Evolutionary conservation across 2,113 vertebrate genomes (phyloP), one percentile per base, ranked within the genome.

Genomic region (Campylomormyrus tamandua): DNA sequence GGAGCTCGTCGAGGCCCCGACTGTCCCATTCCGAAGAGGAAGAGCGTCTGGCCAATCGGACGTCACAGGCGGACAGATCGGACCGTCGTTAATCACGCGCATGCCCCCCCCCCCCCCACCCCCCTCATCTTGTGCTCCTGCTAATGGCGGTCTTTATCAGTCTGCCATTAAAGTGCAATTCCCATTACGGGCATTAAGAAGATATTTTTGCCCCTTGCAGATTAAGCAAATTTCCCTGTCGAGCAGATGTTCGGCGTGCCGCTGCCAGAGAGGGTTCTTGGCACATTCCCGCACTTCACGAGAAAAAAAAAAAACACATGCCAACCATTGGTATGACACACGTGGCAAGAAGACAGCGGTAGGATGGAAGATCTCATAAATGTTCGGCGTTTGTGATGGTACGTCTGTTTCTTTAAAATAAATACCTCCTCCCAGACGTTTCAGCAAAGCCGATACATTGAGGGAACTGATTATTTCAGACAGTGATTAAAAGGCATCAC

Each of bases 171-270:
- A n/a, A 77, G 93, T 80, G 85, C 91, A 89, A 89, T 89, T 94
- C 84, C 35, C 92, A 92, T 91, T 92, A 93, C 88, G 91, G 70
- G 91, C 90, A 92, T 91, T 92, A 91, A 93, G 91, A 93, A 90
- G 91, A 92, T 92, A 93, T 93, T 91, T 93, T 90, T 92, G 92
- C 92, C 87, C 90, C 90, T 42, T 87, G 87, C 88, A 93, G 93
- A 95, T 95, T 93, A 95, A 92, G 92, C 90, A 91, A 94, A 93
- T 94, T 92, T 92, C 90, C 92, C 92, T 92, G 94, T 35, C 94
- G 92, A 92, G 94, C 95, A 96, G 95, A 94, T 96, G 95, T 95
- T 95, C 90, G 48, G 53, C 53, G 87, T 46, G 39, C 83, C 88
- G 84, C 92, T 94, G 95, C 93, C 93, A 92, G 92, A 19, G 56